Base-by-base conservation (phyloP, 2,113 vertebrate genomes). In the Hydrochoerus hydrochaeris region DNA sequence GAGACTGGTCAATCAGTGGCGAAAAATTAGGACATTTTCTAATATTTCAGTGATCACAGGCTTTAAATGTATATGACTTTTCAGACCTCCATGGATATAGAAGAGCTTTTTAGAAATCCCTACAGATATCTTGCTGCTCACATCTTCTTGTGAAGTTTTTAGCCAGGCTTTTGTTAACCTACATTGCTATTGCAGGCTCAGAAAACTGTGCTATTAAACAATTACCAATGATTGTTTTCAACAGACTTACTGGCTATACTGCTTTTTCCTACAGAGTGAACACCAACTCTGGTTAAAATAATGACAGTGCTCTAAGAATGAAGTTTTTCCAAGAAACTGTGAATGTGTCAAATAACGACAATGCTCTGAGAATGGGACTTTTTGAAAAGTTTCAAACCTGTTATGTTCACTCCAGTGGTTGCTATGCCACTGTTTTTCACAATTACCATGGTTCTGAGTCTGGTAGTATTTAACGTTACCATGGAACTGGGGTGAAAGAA, bases 191-290 rank as follows among this genome's bases (percentile, higher is more conserved):
- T 54, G 54, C 7, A 88, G 8, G 49, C 19, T 93, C 24, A 77
- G 28, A 75, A 7, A 88, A 44, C 30, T 84, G 28, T 46, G 85
- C 60, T 89, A 85, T 30, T 90, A 93, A 96, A 88, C 52, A 92
- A 77, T n/a, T 87, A 9, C 9, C 65, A 91, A 12, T 57, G 14
- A 90, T 32, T 85, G 20, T 71, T 84, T 89, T 91, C 75, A 11
- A 94, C 7, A 87, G 49, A 44, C 2, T 84, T 30, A 7, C 78
- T 32, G 0, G 20, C 16, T 32, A 62, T 6, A 46, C 16, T 78
- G 38, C 73, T n/a, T 84, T 83, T 78, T 82, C 35, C 82, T 90
- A 46, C n/a, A 90, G 35, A 57, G 35, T 82, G 32, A 95, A 38
- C n/a, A 63, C 30, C 41, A 78, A 78, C 54, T 94, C 32, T 77